phyloP scores from a whole-genome alignment of 2,888 invertebrate species.

The Ophioninae sp. region DNA sequence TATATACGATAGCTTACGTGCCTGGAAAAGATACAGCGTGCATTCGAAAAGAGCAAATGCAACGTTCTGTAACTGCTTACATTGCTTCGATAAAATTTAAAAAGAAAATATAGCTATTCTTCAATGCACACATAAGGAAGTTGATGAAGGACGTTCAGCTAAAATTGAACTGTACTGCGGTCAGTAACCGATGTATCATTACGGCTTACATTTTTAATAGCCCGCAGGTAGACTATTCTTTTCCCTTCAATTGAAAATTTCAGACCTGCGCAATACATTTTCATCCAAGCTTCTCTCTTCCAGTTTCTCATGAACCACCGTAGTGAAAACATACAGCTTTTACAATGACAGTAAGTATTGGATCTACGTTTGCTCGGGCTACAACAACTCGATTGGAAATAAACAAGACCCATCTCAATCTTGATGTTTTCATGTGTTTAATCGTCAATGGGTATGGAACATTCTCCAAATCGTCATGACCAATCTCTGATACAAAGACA shows the following conservation, averaged over 20 bases:
- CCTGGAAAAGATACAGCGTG: neutral
- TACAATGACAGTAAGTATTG: slow-evolving; percentile 4
- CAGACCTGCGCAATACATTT: slow-evolving; percentile 8
- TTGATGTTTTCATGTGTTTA: neutral
- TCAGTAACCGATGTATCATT: slow-evolving; percentile 7
- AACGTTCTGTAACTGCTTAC: neutral
- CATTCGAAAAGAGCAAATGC: neutral
- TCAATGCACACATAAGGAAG: neutral
- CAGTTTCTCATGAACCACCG: slow-evolving; percentile 1
- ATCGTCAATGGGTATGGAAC: neutral
- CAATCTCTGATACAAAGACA: neutral
- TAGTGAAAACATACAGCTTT: neutral
- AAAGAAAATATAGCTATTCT: neutral
- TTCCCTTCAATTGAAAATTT: neutral
- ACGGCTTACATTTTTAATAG: neutral
- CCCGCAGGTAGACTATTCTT: neutral
- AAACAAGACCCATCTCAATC: neutral
- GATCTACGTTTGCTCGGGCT: neutral
- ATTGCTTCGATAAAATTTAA: neutral
- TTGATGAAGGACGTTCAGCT: neutral
- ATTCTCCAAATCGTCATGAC: neutral
- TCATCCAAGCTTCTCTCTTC: neutral
- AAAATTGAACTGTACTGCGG: neutral
- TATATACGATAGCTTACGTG: neutral
- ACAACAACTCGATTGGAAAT: neutral